These are phyloP conservation scores for Notolabrus celidotus DNA, from an alignment of 2,797 vertebrate genomes.

Conservation along the genomic window DNA sequence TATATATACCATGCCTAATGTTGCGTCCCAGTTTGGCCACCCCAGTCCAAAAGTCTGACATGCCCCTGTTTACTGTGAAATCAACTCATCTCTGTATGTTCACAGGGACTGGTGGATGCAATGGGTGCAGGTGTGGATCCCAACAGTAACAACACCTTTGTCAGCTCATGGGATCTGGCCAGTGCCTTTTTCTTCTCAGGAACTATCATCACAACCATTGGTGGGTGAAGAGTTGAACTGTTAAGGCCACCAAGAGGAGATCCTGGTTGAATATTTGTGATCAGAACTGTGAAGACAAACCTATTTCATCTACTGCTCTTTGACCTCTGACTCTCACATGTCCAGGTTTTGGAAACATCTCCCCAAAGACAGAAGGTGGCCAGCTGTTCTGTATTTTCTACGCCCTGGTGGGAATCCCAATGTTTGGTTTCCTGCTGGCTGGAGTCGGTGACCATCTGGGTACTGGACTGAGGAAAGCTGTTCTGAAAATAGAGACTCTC, in stretches of 20 bases:
- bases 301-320: not conserved
- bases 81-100: conserved; percentile 16
- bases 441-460: conserved; percentile 94
- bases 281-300: not conserved
- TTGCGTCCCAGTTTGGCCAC: not conserved
- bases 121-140: conserved; percentile 86
- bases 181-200: conserved; percentile 95
- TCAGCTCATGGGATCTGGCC: conserved; percentile 90
- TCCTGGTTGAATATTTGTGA: not conserved
- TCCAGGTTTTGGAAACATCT: conserved; percentile 92
- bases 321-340: conserved; percentile 9
- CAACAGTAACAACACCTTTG: conserved; percentile 77
- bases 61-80: not conserved
- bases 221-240: conserved; percentile 69
- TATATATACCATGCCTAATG: too few species aligned
- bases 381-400: conserved; percentile 94
- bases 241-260: not conserved
- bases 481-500: conserved; percentile 90
- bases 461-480: conserved; percentile 86
- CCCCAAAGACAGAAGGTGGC: conserved; percentile 90
- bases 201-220: conserved; percentile 95
- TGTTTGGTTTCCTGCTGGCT: conserved; percentile 92
- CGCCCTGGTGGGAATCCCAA: conserved; percentile 91
- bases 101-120: conserved; percentile 86
- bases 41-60: not conserved